These are phyloP conservation scores for Crocallis elinguaria DNA, from an alignment of 2,888 invertebrate species.

Conservation along the genomic window DNA sequence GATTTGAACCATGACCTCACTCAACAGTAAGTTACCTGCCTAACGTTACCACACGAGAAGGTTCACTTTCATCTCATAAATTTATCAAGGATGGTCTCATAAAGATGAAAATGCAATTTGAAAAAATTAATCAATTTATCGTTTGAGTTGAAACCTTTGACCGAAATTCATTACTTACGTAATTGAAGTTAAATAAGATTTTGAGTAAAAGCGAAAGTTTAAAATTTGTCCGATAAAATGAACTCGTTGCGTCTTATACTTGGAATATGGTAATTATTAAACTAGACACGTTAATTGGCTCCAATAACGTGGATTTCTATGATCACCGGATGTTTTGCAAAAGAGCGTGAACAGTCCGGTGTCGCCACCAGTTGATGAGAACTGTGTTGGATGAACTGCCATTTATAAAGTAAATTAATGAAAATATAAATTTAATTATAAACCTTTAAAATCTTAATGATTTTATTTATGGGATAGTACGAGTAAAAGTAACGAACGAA, in stretches of 20 bases:
- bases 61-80: slow-evolving; percentile 32
- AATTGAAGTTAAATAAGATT: too few species aligned
- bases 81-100: neutral
- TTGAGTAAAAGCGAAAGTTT: slow-evolving; percentile 8
- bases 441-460: too few species aligned
- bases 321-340: slow-evolving; percentile 35
- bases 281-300: slow-evolving; percentile 29
- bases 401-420: neutral
- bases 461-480: too few species aligned
- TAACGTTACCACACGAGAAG: slow-evolving; percentile 10
- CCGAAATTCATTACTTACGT: too few species aligned
- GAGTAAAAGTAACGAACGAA: too few species aligned
- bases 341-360: neutral
- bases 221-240: neutral
- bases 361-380: slow-evolving; percentile 4
- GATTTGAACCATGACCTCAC: slow-evolving; percentile 36
- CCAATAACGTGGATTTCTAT: slow-evolving; percentile 24
- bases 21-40: slow-evolving; percentile 14
- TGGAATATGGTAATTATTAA: slow-evolving; percentile 26
- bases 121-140: neutral
- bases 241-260: slow-evolving; percentile 13
- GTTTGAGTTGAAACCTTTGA: too few species aligned
- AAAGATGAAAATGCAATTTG: slow-evolving; percentile 4
- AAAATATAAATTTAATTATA: too few species aligned
- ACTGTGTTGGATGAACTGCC: neutral